Base-by-base conservation (phyloP, 2,888 invertebrate species). In the Corbicula japonica region DNA sequence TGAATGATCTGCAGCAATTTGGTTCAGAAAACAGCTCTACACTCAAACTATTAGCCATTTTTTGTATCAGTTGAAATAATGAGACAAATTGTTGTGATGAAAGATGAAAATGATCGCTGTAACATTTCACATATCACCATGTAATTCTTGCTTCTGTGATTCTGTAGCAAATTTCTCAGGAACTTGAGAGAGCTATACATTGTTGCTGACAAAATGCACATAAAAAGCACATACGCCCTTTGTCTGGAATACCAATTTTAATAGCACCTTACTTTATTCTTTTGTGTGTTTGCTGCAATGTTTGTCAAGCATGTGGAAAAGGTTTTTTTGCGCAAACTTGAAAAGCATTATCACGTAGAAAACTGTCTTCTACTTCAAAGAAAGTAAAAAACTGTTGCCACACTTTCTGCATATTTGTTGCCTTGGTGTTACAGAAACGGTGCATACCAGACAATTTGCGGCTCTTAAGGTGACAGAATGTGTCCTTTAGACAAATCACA, bases 51-150 rank as follows among this genome's bases (percentile, higher is more conserved):
- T 54, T 58, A 58, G 58, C 4, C 35, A 8, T n/a, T 58, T 58
- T 58, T 58, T 58, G 30, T 21, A 28, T n/a, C 54, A 26, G 35
- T 58, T 28, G 28, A 58, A 58, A 38, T 35, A 26, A 8, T 21
- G 28, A 2, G 23, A 21, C n/a, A 74, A 74, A 75, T 75, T 68
- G 69, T 32, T 41, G 46, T 69, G 72, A 61, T 73, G 77, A 77
- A 34, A 72, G 77, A 46, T 60, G 18, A 41, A 44, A 50, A 74
- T 74, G 66, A 68, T 56, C 46, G 46, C 30, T 34, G 35, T 44
- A 46, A 58, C 35, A 48, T 66, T 32, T 50, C 56, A 56, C 8
- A n/a, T 21, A 56, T 30, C 35, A 56, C 18, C 32, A 56, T 32
- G 21, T 6, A n/a, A n/a, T 35, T 56, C 21, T 56, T 56, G 32